Conservation (phyloP, 1,140 invertebrate species). For the Musca vetustissima region DNA sequence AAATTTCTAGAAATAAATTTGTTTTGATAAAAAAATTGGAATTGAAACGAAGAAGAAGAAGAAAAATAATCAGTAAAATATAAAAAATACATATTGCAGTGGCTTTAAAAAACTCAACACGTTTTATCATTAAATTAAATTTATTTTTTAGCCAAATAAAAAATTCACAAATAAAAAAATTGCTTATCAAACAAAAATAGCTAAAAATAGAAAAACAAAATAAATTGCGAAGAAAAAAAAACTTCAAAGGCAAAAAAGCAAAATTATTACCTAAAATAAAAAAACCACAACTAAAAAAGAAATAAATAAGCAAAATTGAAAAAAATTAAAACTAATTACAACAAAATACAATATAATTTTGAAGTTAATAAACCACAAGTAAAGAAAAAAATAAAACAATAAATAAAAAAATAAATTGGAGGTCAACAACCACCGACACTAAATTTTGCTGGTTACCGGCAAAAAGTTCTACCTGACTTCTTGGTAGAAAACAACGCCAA, state of each 20-base stretch:
- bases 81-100: too few species aligned
- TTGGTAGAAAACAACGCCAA: too few species aligned
- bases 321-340: too few species aligned
- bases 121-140: constrained; percentile 4
- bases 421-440: too few species aligned
- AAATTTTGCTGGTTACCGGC: too few species aligned
- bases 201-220: constrained; percentile 9
- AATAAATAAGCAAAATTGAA: not conserved
- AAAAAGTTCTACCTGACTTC: too few species aligned
- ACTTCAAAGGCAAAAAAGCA: not conserved
- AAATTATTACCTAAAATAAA: not conserved
- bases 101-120: not conserved
- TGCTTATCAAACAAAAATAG: not conserved
- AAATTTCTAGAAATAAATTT: too few species aligned
- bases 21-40: too few species aligned
- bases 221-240: not conserved
- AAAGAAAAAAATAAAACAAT: not conserved
- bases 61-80: not conserved
- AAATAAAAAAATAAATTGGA: too few species aligned
- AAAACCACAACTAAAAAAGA: not conserved
- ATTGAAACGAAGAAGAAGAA: not conserved
- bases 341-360: too few species aligned
- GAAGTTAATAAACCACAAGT: constrained; percentile 2
- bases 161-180: constrained; percentile 15
- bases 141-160: too few species aligned